phyloP scores from a whole-genome alignment of 2,113 vertebrate species.

The Cyanoderma ruficeps region DNA sequence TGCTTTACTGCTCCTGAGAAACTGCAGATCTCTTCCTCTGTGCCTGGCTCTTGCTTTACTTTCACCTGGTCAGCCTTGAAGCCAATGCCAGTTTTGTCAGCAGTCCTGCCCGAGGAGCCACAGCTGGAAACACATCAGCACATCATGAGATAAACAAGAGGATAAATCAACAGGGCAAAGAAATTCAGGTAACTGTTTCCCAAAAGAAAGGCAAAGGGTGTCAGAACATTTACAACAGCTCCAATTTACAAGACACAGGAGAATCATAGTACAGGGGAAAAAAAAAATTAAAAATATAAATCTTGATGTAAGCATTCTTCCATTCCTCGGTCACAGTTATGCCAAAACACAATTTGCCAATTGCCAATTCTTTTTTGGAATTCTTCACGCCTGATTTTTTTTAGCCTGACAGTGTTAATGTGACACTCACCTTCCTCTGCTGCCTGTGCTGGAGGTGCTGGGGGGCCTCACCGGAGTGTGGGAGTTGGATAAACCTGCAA shows the following conservation, averaged over 20 bases:
- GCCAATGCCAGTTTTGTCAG: constrained; percentile 73
- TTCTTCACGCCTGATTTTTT: neutral
- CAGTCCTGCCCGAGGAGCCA: constrained; percentile 88
- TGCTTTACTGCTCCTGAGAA: constrained; percentile 87
- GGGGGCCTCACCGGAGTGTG: constrained; percentile 95
- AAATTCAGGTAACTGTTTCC: neutral
- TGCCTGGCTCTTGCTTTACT: constrained; percentile 94
- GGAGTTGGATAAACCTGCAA: constrained; percentile 89
- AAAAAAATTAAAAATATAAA: neutral
- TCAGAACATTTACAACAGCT: neutral
- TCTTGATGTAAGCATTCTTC: neutral
- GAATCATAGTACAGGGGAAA: neutral
- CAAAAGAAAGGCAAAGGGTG: neutral
- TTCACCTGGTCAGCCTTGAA: constrained; percentile 86
- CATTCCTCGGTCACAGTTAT: neutral
- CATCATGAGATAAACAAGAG: neutral
- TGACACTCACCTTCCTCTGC: constrained; percentile 89
- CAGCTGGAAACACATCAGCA: constrained; percentile 74
- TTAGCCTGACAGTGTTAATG: neutral
- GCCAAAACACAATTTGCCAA: neutral
- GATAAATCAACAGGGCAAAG: neutral
- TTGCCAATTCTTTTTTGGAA: neutral
- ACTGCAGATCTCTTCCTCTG: constrained; percentile 85
- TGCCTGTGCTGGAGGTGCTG: constrained; percentile 96
- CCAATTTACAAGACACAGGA: neutral